Conservation (phyloP, 2,888 invertebrate species). For the Anthrax anthrax region DNA sequence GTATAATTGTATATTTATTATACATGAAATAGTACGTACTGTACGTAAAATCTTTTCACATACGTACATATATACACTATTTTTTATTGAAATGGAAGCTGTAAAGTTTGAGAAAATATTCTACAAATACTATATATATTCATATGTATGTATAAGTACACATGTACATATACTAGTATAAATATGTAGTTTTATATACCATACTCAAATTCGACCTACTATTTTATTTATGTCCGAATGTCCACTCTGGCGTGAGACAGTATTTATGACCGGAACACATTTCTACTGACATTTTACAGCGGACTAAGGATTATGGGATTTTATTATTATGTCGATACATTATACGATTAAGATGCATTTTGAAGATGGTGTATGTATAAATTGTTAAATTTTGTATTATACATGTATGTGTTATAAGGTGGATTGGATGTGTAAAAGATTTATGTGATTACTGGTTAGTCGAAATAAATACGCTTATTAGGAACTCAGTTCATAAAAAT, state of each 20-base stretch:
- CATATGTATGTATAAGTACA: too few species aligned
- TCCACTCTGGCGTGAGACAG: constrained; percentile 6
- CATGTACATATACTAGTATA: too few species aligned
- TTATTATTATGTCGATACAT: constrained; percentile 4
- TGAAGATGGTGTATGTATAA: constrained; percentile 1
- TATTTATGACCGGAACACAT: constrained; percentile 10
- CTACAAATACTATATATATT: too few species aligned
- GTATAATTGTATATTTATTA: too few species aligned
- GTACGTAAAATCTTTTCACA: too few species aligned
- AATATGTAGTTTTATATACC: too few species aligned
- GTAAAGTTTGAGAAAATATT: too few species aligned
- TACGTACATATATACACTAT: too few species aligned
- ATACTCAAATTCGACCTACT: neutral
- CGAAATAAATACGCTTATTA: neutral
- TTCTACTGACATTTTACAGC: constrained; percentile 8
- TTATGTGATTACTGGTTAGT: constrained; percentile 4
- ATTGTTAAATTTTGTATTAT: too few species aligned
- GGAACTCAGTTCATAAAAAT: constrained; percentile 4
- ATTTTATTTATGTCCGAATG: constrained; percentile 2
- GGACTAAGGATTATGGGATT: constrained; percentile 6
- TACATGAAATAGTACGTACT: too few species aligned
- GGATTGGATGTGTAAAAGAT: constrained; percentile 1
- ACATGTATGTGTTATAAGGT: neutral
- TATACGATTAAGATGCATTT: constrained; percentile 7
- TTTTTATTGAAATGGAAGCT: too few species aligned